Evolutionary conservation across 2,888 invertebrate genomes (phyloP).

Genomic region (Drosophila sordidapex): DNA sequence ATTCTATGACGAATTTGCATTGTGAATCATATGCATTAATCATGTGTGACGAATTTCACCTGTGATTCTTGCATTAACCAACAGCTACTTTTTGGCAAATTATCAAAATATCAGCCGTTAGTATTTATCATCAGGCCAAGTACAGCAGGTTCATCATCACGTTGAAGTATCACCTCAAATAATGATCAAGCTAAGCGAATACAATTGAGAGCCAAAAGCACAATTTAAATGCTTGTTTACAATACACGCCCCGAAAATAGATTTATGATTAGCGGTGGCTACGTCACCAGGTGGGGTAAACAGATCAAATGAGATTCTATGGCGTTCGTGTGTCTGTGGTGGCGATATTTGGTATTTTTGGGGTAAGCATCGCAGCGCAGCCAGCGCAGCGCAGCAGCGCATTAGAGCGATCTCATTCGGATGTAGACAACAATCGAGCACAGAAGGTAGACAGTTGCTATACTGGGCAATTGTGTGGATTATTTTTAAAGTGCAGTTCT

Average conservation of each 20-base stretch:
- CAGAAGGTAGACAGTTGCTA: slow-evolving; percentile 56
- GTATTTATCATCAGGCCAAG: slow-evolving; percentile 49
- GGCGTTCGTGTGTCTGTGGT: slow-evolving; percentile 52
- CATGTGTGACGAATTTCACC: slow-evolving; percentile 65
- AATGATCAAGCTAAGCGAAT: slow-evolving; percentile 28
- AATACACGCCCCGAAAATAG: slow-evolving; percentile 69
- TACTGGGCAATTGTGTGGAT: slow-evolving; percentile 28
- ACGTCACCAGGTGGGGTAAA: slow-evolving; percentile 77
- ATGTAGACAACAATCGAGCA: slow-evolving; percentile 65
- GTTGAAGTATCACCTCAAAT: slow-evolving; percentile 26
- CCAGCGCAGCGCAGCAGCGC: slow-evolving; percentile 59
- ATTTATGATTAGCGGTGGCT: slow-evolving; percentile 70
- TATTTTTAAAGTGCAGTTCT: slow-evolving; percentile 47
- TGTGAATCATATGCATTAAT: slow-evolving; percentile 58
- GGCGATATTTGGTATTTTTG: slow-evolving; percentile 48
- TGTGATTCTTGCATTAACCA: slow-evolving; percentile 46
- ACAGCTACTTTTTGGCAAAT: slow-evolving; percentile 57
- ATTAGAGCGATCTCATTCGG: slow-evolving; percentile 62
- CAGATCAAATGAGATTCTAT: slow-evolving; percentile 31
- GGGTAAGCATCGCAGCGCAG: slow-evolving; percentile 40
- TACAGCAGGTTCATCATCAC: slow-evolving; percentile 45
- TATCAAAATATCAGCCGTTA: slow-evolving; percentile 50
- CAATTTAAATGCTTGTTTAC: slow-evolving; percentile 68
- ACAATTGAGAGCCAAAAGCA: slow-evolving; percentile 58
- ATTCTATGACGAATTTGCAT: slow-evolving; percentile 22